Percentiles rank a stretch among this genome's conserved stretches.
Evolutionary conservation across 2,888 invertebrate genomes (phyloP).

Genomic region (Rhogogaster chlorosoma): DNA sequence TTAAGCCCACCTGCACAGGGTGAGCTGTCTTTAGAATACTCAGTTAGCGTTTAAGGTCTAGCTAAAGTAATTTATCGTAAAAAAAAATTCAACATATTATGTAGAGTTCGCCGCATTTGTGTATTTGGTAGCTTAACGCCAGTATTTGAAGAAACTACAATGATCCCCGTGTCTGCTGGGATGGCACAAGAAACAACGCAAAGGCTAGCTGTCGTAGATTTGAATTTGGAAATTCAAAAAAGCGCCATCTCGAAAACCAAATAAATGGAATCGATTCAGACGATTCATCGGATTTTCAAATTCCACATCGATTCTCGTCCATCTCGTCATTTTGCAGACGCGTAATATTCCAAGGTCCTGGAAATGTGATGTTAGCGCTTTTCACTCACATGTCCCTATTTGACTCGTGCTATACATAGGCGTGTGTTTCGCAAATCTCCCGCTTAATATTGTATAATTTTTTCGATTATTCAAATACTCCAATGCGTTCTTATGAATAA

Average conservation of each 20-base stretch:
- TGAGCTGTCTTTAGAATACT: too few species aligned
- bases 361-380: conserved; percentile 11
- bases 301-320: background rate
- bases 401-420: conserved; percentile 5
- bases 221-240: background rate
- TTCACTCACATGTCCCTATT: conserved; percentile 5
- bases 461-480: background rate
- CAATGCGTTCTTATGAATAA: background rate
- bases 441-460: background rate
- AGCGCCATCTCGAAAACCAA: background rate
- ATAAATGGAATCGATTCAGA: background rate
- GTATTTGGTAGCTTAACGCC: too few species aligned
- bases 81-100: too few species aligned
- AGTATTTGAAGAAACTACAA: too few species aligned
- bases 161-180: too few species aligned
- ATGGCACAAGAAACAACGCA: too few species aligned
- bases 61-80: too few species aligned
- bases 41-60: too few species aligned
- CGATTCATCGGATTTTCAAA: conserved; percentile 3
- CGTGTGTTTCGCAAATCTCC: conserved; percentile 27
- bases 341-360: conserved; percentile 33
- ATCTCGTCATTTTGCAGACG: background rate
- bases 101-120: too few species aligned
- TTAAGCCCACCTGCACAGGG: too few species aligned
- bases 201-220: too few species aligned